Base-by-base conservation (phyloP, 2,113 vertebrate genomes). In the Oncorhynchus tshawytscha region DNA sequence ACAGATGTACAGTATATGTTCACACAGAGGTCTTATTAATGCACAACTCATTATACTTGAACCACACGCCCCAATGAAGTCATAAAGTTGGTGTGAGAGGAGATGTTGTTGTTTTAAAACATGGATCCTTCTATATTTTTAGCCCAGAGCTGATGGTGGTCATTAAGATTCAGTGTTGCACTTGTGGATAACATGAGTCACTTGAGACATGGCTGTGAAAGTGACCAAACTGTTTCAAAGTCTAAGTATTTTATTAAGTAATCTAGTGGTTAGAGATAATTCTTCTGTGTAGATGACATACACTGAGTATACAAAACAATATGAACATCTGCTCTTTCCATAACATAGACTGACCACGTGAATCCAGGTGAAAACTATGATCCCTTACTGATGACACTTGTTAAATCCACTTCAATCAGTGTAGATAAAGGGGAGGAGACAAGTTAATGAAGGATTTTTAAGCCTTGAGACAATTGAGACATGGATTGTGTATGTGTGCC, bases 31-130 rank as follows among this genome's bases (percentile, higher is more conserved):
- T 11, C 39, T 45, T 45, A 45, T 45, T 45, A 45, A 45, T 9
- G 39, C 8, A 39, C 39, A 39, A 9, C 39, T 39, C 39, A 39
- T 11, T 45, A 11, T 70, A 70, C 81, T 72, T 76, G 57, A 81
- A 76, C 74, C 66, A 76, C 76, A 77, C 77, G 69, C 83, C 77
- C 79, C 69, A 24, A 79, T 84, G 71, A 82, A 65, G 80, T 82
- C 39, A 45, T 79, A 74, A 29, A 67, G 24, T 45, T 60, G 25
- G 73, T 67, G 78, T 48, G 22, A 68, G 34, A 31, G 65, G 59
- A 20, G 57, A 45, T 64, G 68, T 80, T 77, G 77, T 85, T 75
- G 74, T 80, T 76, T 73, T 20, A 71, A 59, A 49, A 66, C 29
- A 12, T 45, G 39, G 67, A 70, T 60, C 62, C 66, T 49, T 75